Evolutionary conservation across 2,888 invertebrate genomes (phyloP).

Genomic region (Dexiosoma caninum): DNA sequence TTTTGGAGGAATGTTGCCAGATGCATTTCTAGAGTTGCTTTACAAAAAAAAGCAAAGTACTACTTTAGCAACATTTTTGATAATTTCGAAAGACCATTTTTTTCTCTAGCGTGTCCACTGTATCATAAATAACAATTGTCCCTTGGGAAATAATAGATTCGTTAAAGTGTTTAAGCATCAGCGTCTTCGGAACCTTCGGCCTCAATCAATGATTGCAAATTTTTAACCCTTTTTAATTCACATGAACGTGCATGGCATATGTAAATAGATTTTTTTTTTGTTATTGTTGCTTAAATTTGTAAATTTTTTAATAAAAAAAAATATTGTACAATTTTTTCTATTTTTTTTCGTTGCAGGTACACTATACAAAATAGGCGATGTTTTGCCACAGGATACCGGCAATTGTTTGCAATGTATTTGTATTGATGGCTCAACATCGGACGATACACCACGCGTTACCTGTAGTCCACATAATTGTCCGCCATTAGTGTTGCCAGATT

Average conservation of each 20-base stretch:
- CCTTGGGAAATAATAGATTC: not conserved
- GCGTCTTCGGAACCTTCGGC: not conserved
- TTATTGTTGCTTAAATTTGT: not conserved
- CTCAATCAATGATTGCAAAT: conserved; percentile 6
- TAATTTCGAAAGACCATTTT: no score
- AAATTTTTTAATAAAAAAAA: not conserved
- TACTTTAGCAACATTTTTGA: no score
- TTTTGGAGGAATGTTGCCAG: no score
- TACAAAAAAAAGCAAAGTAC: no score
- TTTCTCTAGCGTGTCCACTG: not conserved
- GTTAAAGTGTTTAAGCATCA: not conserved
- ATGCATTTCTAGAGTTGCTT: no score
- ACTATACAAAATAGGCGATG: conserved; percentile 82
- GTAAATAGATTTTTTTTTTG: not conserved
- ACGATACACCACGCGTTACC: conserved; percentile 77
- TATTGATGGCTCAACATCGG: conserved; percentile 79
- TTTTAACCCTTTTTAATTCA: not conserved
- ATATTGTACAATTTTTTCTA: not conserved
- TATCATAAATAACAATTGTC: not conserved
- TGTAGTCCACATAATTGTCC: conserved; percentile 78
- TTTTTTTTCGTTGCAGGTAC: conserved; percentile 78
- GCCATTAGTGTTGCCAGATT: conserved; percentile 76
- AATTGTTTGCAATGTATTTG: conserved; percentile 85
- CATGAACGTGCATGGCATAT: not conserved
- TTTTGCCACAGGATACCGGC: conserved; percentile 83